Evolutionary conservation across 2,797 vertebrate species (phyloP).

Genomic region (Agapornis canus): DNA sequence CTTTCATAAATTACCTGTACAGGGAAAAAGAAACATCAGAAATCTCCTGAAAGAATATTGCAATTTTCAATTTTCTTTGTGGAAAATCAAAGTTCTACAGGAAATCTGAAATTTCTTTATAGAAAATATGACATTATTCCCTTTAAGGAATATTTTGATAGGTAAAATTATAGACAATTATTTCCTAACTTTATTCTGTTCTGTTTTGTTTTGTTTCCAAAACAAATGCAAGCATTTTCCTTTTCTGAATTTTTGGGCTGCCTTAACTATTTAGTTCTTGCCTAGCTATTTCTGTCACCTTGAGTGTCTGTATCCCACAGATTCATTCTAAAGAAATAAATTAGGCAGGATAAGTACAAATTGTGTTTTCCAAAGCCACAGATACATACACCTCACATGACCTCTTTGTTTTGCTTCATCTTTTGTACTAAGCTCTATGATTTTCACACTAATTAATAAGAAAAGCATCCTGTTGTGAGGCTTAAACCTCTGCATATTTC

Average conservation of each 20-base stretch:
- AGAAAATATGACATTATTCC: rapidly evolving
- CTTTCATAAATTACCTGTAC: not conserved
- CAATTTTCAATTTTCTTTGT: not conserved
- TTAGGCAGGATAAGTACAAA: not conserved
- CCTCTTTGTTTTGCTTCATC: not conserved
- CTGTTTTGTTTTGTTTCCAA: rapidly evolving
- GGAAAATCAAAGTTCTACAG: not conserved
- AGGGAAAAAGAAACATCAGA: not conserved
- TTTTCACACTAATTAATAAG: not conserved
- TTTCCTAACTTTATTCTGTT: not conserved
- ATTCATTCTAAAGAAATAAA: not conserved
- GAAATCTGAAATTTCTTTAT: not conserved
- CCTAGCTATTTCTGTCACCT: not conserved
- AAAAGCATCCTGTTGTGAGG: not conserved
- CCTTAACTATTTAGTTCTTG: not conserved
- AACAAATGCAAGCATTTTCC: not conserved
- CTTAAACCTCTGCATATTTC: not conserved
- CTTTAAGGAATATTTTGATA: not conserved
- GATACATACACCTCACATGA: not conserved
- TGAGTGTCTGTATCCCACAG: not conserved
- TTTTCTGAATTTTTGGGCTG: not conserved
- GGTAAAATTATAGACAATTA: not conserved
- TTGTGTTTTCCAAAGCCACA: not conserved
- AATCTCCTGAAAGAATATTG: not conserved
- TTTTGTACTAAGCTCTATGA: not conserved